Conservation (phyloP, 2,113 vertebrate species). For the Cyrtonyx montezumae region DNA sequence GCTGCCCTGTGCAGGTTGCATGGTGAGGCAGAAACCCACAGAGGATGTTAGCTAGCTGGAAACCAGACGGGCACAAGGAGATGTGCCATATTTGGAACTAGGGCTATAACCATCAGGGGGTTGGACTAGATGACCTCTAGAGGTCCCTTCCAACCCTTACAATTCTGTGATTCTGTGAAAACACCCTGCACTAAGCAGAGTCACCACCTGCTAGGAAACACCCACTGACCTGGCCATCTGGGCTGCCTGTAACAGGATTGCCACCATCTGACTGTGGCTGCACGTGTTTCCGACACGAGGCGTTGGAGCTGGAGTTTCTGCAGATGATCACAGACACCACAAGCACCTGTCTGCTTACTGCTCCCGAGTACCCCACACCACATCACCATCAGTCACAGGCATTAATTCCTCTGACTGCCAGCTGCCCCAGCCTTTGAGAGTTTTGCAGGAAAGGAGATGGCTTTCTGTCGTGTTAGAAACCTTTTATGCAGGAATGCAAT, state of each 20-base stretch:
- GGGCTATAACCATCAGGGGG: background rate
- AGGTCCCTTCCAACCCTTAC: too few relatives aligned
- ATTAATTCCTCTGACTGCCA: background rate
- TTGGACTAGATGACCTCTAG: too few relatives aligned
- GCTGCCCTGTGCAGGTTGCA: background rate
- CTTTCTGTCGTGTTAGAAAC: background rate
- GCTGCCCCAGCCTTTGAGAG: background rate
- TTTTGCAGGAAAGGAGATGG: background rate
- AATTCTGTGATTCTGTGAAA: background rate
- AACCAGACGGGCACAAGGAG: background rate
- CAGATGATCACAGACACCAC: background rate
- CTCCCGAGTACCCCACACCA: background rate
- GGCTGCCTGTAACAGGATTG: background rate
- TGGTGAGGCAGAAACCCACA: background rate
- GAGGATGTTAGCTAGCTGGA: background rate
- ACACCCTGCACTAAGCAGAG: background rate
- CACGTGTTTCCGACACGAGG: background rate
- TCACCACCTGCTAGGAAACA: background rate
- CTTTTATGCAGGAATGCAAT: background rate
- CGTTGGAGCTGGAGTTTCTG: fast-evolving
- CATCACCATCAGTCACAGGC: background rate
- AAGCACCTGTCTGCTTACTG: background rate
- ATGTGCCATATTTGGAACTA: background rate
- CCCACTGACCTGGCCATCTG: background rate
- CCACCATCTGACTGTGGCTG: background rate